These are phyloP conservation scores for Delia radicum DNA, from an alignment of 1,140 invertebrate genomes.

Conservation along the genomic window DNA sequence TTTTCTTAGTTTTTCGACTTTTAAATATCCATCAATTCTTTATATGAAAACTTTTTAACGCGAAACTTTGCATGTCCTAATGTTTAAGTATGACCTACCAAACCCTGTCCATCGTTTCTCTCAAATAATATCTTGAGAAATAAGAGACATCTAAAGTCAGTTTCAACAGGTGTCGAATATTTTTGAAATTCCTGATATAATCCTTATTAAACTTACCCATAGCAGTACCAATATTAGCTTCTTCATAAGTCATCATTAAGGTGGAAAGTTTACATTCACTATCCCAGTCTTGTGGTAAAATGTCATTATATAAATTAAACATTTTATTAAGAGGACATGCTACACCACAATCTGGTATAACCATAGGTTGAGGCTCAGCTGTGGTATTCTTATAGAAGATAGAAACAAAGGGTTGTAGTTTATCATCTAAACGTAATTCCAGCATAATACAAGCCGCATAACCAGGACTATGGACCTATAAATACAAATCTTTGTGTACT, in stretches of 20 bases:
- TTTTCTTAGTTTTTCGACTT: too few relatives aligned
- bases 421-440: constrained; percentile 62
- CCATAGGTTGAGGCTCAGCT: constrained; percentile 58
- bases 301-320: constrained; percentile 57
- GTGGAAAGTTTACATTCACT: constrained; percentile 59
- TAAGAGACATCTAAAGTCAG: too few relatives aligned
- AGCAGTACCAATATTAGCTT: constrained; percentile 47
- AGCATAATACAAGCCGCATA: constrained; percentile 73
- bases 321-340: constrained; percentile 64
- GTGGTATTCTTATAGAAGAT: constrained; percentile 65
- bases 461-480: constrained; percentile 64
- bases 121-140: too few relatives aligned
- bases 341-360: constrained; percentile 62
- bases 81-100: too few relatives aligned
- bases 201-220: constrained; percentile 38
- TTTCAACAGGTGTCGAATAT: too few relatives aligned
- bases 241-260: constrained; percentile 51
- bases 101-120: too few relatives aligned
- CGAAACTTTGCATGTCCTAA: too few relatives aligned
- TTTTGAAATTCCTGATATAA: too few relatives aligned
- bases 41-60: too few relatives aligned
- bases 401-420: constrained; percentile 54
- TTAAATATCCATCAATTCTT: too few relatives aligned
- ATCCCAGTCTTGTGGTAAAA: constrained; percentile 62
- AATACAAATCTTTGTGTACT: background rate